These are phyloP conservation scores for Watsonalla cultraria DNA, from an alignment of 2,888 invertebrate genomes.

Conservation along the genomic window DNA sequence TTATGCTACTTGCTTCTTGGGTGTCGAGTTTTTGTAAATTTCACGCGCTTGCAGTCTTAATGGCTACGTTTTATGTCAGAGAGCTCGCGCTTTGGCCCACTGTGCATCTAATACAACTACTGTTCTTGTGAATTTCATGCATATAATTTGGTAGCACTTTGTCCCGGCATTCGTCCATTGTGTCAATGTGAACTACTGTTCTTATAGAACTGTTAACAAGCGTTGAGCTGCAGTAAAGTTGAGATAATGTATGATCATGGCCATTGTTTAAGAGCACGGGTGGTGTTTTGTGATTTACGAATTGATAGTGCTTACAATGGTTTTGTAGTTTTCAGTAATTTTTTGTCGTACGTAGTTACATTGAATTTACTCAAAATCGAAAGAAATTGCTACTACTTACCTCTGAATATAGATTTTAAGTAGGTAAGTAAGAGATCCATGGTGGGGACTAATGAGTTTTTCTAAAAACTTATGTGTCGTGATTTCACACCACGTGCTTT, in stretches of 20 bases:
- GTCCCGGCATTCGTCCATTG: background rate
- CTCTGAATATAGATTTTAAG: too few species aligned
- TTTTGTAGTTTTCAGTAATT: too few species aligned
- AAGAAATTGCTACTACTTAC: too few species aligned
- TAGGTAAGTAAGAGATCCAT: too few species aligned
- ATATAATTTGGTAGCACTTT: background rate
- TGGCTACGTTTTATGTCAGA: slow-evolving; percentile 39
- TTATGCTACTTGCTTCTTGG: slow-evolving; percentile 49
- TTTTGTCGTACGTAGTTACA: too few species aligned
- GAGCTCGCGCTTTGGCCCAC: slow-evolving; percentile 37
- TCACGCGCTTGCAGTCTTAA: slow-evolving; percentile 53
- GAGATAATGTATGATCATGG: slow-evolving; percentile 25
- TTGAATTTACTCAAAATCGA: too few species aligned
- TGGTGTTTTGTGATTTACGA: slow-evolving; percentile 14
- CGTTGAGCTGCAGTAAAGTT: slow-evolving; percentile 30
- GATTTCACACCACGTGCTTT: too few species aligned
- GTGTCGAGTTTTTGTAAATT: slow-evolving; percentile 58
- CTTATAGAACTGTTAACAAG: slow-evolving; percentile 27
- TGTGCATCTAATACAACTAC: slow-evolving; percentile 39
- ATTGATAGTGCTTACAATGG: slow-evolving; percentile 8
- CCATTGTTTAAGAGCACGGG: slow-evolving; percentile 10
- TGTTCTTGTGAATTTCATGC: slow-evolving; percentile 22
- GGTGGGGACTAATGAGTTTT: too few species aligned
- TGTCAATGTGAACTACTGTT: background rate
- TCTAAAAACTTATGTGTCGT: too few species aligned